Conservation (phyloP, 1,140 invertebrate species). For the Trichoplusia ni region DNA sequence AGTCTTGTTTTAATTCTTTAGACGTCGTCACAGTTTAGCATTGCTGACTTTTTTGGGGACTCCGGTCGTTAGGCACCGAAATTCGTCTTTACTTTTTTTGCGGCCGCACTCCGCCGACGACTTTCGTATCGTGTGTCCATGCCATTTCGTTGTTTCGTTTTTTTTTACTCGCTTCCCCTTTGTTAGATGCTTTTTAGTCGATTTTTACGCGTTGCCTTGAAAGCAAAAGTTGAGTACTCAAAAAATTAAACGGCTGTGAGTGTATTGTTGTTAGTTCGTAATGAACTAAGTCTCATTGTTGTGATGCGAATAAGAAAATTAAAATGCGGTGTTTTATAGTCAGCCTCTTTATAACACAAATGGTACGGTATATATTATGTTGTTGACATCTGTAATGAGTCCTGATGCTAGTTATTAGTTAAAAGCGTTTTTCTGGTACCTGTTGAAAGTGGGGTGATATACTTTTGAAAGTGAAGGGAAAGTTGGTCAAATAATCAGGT, state of each 20-base stretch:
- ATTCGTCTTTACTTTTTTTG: slow-evolving; percentile 30
- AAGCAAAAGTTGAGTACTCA: not conserved
- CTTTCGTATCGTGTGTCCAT: slow-evolving; percentile 24
- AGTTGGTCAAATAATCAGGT: no score
- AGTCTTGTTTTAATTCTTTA: slow-evolving; percentile 55
- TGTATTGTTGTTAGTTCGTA: not conserved
- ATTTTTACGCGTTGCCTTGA: slow-evolving; percentile 10
- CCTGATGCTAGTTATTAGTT: no score
- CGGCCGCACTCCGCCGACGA: not conserved
- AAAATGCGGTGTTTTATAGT: no score
- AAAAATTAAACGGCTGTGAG: not conserved
- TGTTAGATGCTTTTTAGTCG: slow-evolving; percentile 5
- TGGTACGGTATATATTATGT: no score
- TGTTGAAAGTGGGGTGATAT: no score
- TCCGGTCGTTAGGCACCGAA: slow-evolving; percentile 8
- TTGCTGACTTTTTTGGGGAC: slow-evolving; percentile 55
- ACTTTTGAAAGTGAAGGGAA: no score
- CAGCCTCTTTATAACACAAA: no score
- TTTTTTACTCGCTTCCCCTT: slow-evolving; percentile 9
- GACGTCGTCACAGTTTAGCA: slow-evolving; percentile 65
- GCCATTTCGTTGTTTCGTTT: not conserved
- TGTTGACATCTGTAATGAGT: no score
- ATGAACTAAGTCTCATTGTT: not conserved
- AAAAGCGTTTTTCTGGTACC: no score
- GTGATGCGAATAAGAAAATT: not conserved